Evolutionary conservation across 2,888 invertebrate species (phyloP).

Genomic region (Axea sp.): DNA sequence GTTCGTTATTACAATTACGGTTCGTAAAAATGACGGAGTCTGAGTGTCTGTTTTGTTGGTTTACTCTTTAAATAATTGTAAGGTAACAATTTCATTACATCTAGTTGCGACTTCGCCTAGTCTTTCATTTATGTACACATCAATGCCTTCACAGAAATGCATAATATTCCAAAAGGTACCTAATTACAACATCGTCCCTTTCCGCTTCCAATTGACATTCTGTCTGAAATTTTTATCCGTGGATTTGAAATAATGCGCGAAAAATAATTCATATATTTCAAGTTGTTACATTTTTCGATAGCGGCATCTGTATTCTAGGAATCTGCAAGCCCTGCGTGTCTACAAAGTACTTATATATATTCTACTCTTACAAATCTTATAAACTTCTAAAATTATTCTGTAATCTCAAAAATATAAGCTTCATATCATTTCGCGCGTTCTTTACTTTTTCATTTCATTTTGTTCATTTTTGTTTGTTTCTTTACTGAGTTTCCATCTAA

Average conservation of each 20-base stretch:
- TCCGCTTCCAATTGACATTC: slow-evolving; percentile 39
- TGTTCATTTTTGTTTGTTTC: slow-evolving; percentile 42
- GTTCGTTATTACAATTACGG: slow-evolving; percentile 21
- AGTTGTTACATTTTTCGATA: slow-evolving; percentile 63
- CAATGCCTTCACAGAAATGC: slow-evolving; percentile 57
- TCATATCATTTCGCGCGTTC: slow-evolving; percentile 65
- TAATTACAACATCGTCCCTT: slow-evolving; percentile 13
- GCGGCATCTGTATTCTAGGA: slow-evolving; percentile 68
- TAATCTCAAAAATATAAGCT: slow-evolving; percentile 79
- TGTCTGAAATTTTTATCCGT: neutral
- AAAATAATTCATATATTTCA: slow-evolving; percentile 21
- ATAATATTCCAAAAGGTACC: slow-evolving; percentile 42
- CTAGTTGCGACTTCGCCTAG: slow-evolving; percentile 68
- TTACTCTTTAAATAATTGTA: slow-evolving; percentile 53
- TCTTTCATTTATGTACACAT: slow-evolving; percentile 69
- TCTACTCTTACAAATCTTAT: slow-evolving; percentile 78
- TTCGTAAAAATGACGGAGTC: slow-evolving; percentile 28
- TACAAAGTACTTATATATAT: slow-evolving; percentile 72
- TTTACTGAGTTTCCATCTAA: slow-evolving; percentile 11
- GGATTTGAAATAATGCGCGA: slow-evolving; percentile 3
- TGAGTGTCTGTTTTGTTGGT: neutral
- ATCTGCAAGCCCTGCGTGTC: slow-evolving; percentile 71
- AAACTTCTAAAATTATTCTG: slow-evolving; percentile 77
- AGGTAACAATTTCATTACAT: slow-evolving; percentile 66
- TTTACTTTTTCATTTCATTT: slow-evolving; percentile 48